Base-by-base conservation (phyloP, 2,888 invertebrate species). In the Pheosia tremula region DNA sequence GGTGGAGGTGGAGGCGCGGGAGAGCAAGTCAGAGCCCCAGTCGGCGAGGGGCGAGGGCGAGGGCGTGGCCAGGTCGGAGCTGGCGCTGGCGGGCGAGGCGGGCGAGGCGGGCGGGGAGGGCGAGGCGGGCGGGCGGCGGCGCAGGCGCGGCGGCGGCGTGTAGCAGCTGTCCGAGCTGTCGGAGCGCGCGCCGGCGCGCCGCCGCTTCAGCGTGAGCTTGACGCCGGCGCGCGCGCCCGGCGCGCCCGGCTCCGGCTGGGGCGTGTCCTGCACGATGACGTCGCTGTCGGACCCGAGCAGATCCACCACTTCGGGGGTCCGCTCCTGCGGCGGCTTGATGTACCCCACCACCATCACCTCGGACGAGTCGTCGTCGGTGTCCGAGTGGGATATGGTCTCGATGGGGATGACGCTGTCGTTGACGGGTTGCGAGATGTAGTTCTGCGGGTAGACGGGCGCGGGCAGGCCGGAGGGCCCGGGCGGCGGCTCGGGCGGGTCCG, bases 261-360 rank as follows among this genome's bases (percentile, higher is more conserved):
- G 62, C 9, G 55, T 13, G 39, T 92, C 93, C 54, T 90, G 89
- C 41, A 94, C 80, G 37, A 91, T 86, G 9, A 91, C 91, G 72
- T 91, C 94, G 69, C 94, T 94, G 74, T 94, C 95, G 3, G 95
- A 95, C n/a, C 94, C 94, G 10, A 94, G 82, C 62, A 96, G 80
- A 70, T 95, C 95, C 24, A 96, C 95, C 1, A 96, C 92, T 80
- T 95, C 95, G 0, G 96, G 96, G 52, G 96, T 96, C 62, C 96
- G 90, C 71, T 95, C 95, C 68, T 94, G 94, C 64, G 95, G 95
- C 49, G 96, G 96, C 79, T 96, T 96, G 43, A 96, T 95, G 76
- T 95, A 95, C 3, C 95, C 95, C 9, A 96, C 94, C 59, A 96
- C 93, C 81, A 95, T 93, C 39, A 95, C 95, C 67, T 95, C 95